Evolutionary conservation across 2,888 invertebrate genomes (phyloP), one percentile per base, ranked within the genome.

Genomic region (Spodoptera picta): DNA sequence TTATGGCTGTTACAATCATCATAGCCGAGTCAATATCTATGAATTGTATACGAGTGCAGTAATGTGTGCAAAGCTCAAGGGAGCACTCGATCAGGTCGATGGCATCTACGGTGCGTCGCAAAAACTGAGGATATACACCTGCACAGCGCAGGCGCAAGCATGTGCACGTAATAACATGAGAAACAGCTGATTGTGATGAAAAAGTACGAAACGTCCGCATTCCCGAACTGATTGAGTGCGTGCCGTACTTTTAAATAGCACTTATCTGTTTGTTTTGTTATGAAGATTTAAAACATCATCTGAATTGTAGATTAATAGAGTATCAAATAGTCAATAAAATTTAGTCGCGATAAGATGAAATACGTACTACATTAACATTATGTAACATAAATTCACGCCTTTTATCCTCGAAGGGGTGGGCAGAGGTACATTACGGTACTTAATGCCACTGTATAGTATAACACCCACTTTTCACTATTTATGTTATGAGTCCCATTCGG

Each of bases 51-150:
- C 19, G 27, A 48, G 42, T 27, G 36, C 47, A 56, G 14, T 12
- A 52, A n/a, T 56, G 45, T 55, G 45, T 41, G 45, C 41, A 49
- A 60, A 57, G 45, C 52, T 58, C 46, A 58, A 46, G 24, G 5
- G 11, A 24, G 24, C 55, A 42, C 36, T n/a, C 24, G 44, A 47
- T 23, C 36, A 27, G 77, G 77, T 73, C 77, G 43, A 73, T 73
- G 77, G 52, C 73, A 53, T 54, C 69, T 36, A 14, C 56, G 2
- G 53, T 27, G 14, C 51, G 53, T 44, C 44, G 69, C 61, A 73
- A 73, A 77, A 73, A 73, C 77, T 31, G 36, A 77, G 74, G 73
- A 73, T 76, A 46, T 42, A 43, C 73, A 73, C 68, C 68, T 67
- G 68, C 36, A 36, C 6, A 6, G 36, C 61, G 55, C 59, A 19